Evolutionary conservation across 2,888 invertebrate genomes (phyloP).

Genomic region (Aporophyla lueneburgensis): DNA sequence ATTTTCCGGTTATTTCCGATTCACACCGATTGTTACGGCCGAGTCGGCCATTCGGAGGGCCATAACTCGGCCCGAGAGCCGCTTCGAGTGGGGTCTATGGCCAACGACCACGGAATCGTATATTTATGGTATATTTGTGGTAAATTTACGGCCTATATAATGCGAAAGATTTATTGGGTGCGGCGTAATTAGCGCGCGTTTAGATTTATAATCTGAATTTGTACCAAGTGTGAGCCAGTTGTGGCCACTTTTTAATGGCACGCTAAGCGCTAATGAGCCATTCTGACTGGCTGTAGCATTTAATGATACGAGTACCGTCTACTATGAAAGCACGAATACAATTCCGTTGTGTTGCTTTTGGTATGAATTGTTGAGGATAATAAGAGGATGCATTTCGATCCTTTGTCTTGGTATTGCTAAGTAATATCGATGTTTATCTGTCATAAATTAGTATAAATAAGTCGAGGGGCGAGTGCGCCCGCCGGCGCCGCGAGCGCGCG

Average conservation of each 20-base stretch:
- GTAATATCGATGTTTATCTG: conserved; percentile 86
- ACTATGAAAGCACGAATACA: conserved; percentile 35
- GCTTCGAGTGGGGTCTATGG: conserved; percentile 89
- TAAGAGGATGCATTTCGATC: conserved; percentile 50
- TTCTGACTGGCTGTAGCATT: conserved; percentile 69
- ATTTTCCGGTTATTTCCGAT: conserved; percentile 90
- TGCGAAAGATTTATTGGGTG: conserved; percentile 86
- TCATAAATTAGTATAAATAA: conserved; percentile 89
- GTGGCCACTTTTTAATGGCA: conserved; percentile 72
- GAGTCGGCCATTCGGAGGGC: conserved; percentile 81
- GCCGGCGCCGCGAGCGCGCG: conserved; percentile 89
- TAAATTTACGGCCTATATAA: conserved; percentile 87
- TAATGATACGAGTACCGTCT: conserved; percentile 61
- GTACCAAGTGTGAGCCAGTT: conserved; percentile 61
- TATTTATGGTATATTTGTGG: conserved; percentile 84
- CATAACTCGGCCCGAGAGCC: conserved; percentile 81
- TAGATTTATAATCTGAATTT: conserved; percentile 80
- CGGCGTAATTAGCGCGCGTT: conserved; percentile 85
- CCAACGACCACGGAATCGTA: conserved; percentile 83
- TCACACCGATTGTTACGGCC: conserved; percentile 87
- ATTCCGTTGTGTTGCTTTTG: conserved; percentile 28
- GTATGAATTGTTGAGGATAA: conserved; percentile 45
- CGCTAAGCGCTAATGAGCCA: conserved; percentile 78
- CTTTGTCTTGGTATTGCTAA: conserved; percentile 60
- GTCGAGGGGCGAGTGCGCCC: conserved; percentile 83